Percentiles rank a stretch among this genome's conserved stretches.
These are phyloP conservation scores for Anabas testudineus DNA, from an alignment of 2,797 vertebrate species.

Conservation along the genomic window DNA sequence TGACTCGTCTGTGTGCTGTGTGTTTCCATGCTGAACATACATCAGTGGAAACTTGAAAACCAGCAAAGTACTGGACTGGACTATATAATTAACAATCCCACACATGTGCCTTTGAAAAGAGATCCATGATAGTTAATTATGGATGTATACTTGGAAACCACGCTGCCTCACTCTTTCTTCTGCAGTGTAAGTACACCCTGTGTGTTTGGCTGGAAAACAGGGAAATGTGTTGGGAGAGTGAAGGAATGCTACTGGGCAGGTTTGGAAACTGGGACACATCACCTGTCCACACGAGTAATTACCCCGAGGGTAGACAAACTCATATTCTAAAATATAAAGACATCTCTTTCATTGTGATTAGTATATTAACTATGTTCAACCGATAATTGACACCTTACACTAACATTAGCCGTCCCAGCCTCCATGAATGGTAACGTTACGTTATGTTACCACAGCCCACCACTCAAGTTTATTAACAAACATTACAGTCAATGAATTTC, in stretches of 20 bases:
- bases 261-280: conserved; percentile 16
- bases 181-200: neutral
- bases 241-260: conserved; percentile 55
- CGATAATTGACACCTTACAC: neutral
- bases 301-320: neutral
- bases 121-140: neutral
- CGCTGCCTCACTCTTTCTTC: neutral
- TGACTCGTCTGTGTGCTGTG: no score
- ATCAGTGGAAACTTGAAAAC: neutral
- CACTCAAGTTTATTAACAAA: conserved; percentile 3
- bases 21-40: no score
- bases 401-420: neutral
- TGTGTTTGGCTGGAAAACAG: neutral
- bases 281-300: neutral
- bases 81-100: neutral
- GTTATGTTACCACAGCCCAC: neutral
- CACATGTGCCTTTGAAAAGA: conserved; percentile 2
- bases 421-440: neutral
- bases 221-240: neutral
- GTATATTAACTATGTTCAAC: neutral
- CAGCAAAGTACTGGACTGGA: neutral
- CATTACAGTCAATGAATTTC: neutral
- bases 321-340: neutral
- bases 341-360: neutral
- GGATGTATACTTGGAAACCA: neutral